Conservation (phyloP, 2,113 vertebrate genomes). For the Prinia subflava region DNA sequence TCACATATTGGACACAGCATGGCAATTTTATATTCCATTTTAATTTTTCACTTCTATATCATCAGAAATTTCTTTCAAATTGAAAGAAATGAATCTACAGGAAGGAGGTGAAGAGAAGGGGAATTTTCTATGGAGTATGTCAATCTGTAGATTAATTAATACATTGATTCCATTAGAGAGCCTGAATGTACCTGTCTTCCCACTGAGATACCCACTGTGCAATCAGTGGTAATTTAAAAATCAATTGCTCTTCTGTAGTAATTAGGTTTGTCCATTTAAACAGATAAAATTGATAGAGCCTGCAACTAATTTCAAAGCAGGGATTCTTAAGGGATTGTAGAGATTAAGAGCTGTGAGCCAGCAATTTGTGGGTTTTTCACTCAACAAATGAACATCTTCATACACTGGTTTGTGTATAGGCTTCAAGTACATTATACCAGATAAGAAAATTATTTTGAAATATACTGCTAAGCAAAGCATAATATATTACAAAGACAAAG, state of each 20-base stretch:
- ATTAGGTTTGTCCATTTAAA: conserved; percentile 78
- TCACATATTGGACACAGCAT: not conserved
- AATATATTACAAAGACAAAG: not conserved
- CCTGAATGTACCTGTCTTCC: conserved; percentile 67
- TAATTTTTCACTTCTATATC: not conserved
- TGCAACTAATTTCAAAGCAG: conserved; percentile 70
- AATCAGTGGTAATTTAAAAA: conserved; percentile 79
- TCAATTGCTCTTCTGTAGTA: conserved; percentile 76
- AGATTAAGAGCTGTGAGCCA: conserved; percentile 57
- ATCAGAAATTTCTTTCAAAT: not conserved
- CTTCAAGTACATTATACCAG: not conserved
- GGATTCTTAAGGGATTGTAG: conserved; percentile 64
- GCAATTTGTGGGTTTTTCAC: conserved; percentile 38
- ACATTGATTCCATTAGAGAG: conserved; percentile 73
- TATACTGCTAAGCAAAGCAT: conserved; percentile 14
- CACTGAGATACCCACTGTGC: conserved; percentile 66
- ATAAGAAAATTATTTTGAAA: conserved; percentile 40
- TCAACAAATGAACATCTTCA: conserved; percentile 3
- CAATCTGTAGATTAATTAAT: conserved; percentile 71
- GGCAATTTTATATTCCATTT: not conserved
- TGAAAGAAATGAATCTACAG: not conserved
- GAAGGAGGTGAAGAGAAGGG: not conserved
- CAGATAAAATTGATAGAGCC: conserved; percentile 75
- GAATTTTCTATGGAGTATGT: conserved; percentile 22
- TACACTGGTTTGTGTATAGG: not conserved